Evolutionary conservation across 1,140 invertebrate species (phyloP).

Genomic region (Andricus grossulariae): DNA sequence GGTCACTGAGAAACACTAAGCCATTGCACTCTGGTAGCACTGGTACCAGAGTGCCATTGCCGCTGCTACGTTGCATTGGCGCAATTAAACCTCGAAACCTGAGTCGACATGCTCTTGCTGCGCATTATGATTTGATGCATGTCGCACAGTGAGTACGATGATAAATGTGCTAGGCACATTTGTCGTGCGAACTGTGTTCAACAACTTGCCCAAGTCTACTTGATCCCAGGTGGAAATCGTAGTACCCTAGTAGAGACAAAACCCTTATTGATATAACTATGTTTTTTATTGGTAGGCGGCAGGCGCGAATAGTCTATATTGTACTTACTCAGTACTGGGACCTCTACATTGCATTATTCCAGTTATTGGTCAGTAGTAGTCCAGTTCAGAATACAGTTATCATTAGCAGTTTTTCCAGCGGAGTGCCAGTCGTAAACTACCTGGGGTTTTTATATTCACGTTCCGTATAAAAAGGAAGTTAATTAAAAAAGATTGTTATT

Average conservation of each 20-base stretch:
- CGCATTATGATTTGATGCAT: constrained; percentile 55
- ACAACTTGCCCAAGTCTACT: constrained; percentile 4
- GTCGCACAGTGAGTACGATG: constrained; percentile 46
- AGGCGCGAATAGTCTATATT: no score
- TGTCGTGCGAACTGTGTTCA: constrained; percentile 34
- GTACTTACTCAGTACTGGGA: no score
- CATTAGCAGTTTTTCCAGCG: no score
- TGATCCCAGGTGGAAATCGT: not conserved
- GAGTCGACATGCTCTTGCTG: constrained; percentile 49
- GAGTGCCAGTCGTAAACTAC: no score
- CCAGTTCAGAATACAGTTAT: no score
- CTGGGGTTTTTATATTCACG: no score
- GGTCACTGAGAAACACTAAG: not conserved
- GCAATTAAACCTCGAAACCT: constrained; percentile 65
- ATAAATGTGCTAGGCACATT: constrained; percentile 53
- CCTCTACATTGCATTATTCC: no score
- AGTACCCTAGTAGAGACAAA: no score
- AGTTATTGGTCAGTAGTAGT: no score
- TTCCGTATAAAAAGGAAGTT: no score
- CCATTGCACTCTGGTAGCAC: constrained; percentile 31
- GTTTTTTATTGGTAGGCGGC: no score
- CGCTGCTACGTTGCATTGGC: constrained; percentile 28
- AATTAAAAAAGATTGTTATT: not conserved
- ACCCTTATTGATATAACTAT: no score
- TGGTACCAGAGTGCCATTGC: not conserved